phyloP scores from a whole-genome alignment of 2,113 vertebrate genomes.

The Hiodon alosoides region DNA sequence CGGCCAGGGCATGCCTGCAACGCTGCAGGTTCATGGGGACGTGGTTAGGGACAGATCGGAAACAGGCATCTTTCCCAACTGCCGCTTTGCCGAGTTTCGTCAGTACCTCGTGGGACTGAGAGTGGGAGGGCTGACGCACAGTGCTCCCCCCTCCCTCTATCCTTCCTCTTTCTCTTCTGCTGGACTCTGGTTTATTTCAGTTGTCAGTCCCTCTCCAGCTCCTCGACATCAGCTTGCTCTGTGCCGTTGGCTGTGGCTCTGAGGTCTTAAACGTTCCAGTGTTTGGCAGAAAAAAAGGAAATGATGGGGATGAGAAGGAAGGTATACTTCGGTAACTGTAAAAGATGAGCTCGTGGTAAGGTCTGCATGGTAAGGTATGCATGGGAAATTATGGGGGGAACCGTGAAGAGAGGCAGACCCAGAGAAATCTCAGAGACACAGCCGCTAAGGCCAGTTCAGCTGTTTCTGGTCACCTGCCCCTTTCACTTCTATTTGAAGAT shows the following conservation, averaged over 20 bases:
- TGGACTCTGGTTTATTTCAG: not conserved
- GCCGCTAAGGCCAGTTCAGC: too few species aligned
- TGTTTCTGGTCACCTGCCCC: too few species aligned
- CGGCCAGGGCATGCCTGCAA: too few species aligned
- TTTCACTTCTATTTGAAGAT: too few species aligned
- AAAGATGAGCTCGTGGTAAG: too few species aligned
- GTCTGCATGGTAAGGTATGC: too few species aligned
- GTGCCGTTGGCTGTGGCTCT: not conserved
- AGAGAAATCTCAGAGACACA: too few species aligned
- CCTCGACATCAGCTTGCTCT: not conserved
- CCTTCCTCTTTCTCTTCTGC: not conserved
- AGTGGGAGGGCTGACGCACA: conserved; percentile 13
- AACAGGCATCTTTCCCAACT: not conserved
- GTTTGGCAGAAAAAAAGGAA: not conserved
- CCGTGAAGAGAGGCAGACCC: too few species aligned
- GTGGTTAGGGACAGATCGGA: too few species aligned
- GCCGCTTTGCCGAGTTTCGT: not conserved
- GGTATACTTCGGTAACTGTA: not conserved
- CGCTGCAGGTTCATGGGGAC: too few species aligned
- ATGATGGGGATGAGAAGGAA: not conserved
- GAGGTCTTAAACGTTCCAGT: not conserved
- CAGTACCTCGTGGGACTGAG: not conserved
- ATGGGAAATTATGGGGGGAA: too few species aligned
- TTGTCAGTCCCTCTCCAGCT: not conserved
- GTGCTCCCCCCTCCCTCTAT: not conserved